Conservation (phyloP, 2,797 vertebrate species). For the Sebastes flavidus region DNA sequence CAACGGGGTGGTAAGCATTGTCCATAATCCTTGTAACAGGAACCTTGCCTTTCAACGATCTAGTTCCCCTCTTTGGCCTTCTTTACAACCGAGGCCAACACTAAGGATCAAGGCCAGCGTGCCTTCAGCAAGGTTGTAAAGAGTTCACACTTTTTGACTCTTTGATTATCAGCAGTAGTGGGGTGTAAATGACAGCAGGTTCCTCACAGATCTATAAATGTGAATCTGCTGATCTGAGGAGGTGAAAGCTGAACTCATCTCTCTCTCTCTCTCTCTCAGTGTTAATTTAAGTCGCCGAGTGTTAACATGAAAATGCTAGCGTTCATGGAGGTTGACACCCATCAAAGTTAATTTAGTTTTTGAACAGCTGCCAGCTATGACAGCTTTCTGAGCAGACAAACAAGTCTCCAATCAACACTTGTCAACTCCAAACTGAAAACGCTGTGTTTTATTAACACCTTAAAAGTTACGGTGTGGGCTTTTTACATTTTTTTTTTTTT, state of each 20-base stretch:
- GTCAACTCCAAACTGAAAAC: neutral
- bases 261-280: neutral
- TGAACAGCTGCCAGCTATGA: conserved; percentile 32
- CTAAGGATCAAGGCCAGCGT: conserved; percentile 9
- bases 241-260: neutral
- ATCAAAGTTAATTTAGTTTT: conserved; percentile 14
- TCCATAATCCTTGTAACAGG: conserved; percentile 29
- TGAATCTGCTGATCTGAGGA: neutral
- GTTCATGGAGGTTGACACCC: neutral
- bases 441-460: conserved; percentile 13
- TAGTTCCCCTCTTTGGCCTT: neutral
- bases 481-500: neutral
- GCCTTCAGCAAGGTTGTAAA: neutral
- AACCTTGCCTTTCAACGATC: conserved; percentile 16
- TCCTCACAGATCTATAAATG: neutral
- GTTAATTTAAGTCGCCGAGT: neutral
- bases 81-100: neutral
- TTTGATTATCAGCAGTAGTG: neutral
- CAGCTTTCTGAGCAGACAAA: conserved; percentile 15
- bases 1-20: conserved; percentile 1
- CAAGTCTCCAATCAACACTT: conserved; percentile 18
- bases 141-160: neutral
- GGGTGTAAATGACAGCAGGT: neutral
- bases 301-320: conserved; percentile 3
- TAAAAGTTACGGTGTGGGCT: neutral